phyloP scores from a whole-genome alignment of 2,113 vertebrate species.

The Chitala chitala region DNA sequence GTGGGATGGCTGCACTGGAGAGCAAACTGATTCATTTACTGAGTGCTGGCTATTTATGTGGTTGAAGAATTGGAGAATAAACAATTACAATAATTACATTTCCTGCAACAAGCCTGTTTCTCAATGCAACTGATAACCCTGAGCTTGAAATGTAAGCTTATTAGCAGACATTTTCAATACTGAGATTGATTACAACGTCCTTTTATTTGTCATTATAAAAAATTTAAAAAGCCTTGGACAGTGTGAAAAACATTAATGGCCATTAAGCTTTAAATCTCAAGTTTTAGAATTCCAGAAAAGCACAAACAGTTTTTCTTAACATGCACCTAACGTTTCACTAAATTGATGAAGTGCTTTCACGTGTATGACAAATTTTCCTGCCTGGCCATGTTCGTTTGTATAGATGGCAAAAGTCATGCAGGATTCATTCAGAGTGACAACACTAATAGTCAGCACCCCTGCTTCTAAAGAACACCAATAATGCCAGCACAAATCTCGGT shows the following conservation, averaged over 20 bases:
- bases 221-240: constrained; percentile 11
- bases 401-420: no score
- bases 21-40: constrained; percentile 39
- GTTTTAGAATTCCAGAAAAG: neutral
- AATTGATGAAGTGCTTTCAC: no score
- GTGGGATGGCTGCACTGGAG: constrained; percentile 14
- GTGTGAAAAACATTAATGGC: neutral
- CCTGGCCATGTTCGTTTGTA: no score
- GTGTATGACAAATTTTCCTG: no score
- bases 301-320: neutral
- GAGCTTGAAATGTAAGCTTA: constrained; percentile 39
- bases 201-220: constrained; percentile 35
- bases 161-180: constrained; percentile 39
- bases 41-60: constrained; percentile 40
- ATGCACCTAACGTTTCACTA: neutral
- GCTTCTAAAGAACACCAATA: no score
- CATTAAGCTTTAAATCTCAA: neutral
- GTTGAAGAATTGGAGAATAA: constrained; percentile 41
- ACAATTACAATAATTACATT: constrained; percentile 59
- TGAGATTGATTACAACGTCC: constrained; percentile 32
- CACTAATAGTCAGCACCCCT: no score
- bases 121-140: constrained; percentile 39
- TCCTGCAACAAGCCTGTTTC: constrained; percentile 39
- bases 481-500: no score
- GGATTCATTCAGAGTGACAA: no score